Percentiles rank a stretch among this genome's conserved stretches.
These are phyloP conservation scores for Callionymus lyra DNA, from an alignment of 2,113 vertebrate genomes.

Conservation along the genomic window DNA sequence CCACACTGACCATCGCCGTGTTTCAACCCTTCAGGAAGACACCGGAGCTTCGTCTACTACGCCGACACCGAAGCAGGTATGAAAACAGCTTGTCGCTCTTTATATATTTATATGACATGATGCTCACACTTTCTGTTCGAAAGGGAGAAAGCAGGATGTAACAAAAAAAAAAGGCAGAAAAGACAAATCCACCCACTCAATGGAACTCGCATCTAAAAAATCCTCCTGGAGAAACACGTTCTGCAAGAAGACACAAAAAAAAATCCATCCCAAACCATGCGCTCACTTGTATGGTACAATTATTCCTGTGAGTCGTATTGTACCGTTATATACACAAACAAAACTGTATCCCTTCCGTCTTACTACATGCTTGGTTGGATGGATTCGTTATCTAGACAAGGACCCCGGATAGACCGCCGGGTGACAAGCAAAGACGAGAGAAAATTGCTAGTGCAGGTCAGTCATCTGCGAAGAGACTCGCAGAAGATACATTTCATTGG, in stretches of 20 bases:
- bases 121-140: slow-evolving; percentile 1
- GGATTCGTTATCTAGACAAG: slow-evolving; percentile 46
- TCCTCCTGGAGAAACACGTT: slow-evolving; percentile 16
- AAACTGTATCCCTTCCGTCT: slow-evolving; percentile 10
- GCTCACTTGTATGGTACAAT: slow-evolving; percentile 12
- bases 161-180: slow-evolving; percentile 4
- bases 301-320: slow-evolving; percentile 25
- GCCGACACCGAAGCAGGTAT: too few species aligned
- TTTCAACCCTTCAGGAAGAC: too few species aligned
- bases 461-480: slow-evolving; percentile 25
- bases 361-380: slow-evolving; percentile 42
- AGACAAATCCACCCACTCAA: slow-evolving; percentile 31
- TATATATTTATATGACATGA: too few species aligned
- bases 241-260: too few species aligned
- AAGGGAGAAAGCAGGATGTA: slow-evolving; percentile 22
- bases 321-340: slow-evolving; percentile 22
- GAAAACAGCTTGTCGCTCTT: too few species aligned
- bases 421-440: slow-evolving; percentile 26
- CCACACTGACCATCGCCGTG: too few species aligned
- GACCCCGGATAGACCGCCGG: slow-evolving; percentile 40
- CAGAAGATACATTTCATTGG: too few species aligned
- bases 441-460: slow-evolving; percentile 40
- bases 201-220: slow-evolving; percentile 33
- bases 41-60: too few species aligned
- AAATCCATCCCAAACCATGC: too few species aligned